These are phyloP conservation scores for Cydia fagiglandana DNA, from an alignment of 1,140 invertebrate genomes.

Conservation along the genomic window DNA sequence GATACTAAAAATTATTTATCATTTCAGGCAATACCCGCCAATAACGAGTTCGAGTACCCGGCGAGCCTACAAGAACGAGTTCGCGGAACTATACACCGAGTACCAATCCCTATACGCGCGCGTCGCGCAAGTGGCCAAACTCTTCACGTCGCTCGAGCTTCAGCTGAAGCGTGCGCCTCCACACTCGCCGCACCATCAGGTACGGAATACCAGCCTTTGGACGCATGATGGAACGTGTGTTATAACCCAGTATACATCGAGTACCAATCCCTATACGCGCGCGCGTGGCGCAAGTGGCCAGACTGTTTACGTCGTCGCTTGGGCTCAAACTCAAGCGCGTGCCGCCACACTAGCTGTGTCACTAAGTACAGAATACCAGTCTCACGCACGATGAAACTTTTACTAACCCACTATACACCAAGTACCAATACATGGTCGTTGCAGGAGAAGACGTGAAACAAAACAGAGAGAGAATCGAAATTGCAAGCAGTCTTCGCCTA, in stretches of 20 bases:
- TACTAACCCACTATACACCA: too few relatives aligned
- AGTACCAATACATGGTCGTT: too few relatives aligned
- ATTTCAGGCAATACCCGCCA: slow-evolving; percentile 86
- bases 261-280: slow-evolving; percentile 81
- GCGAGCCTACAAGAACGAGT: slow-evolving; percentile 92
- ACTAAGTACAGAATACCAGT: slow-evolving; percentile 67
- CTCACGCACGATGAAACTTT: too few relatives aligned
- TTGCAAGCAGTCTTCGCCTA: too few relatives aligned
- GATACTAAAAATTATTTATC: neutral
- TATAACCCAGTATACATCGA: too few relatives aligned
- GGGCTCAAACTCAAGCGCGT: slow-evolving; percentile 83
- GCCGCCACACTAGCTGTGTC: slow-evolving; percentile 69
- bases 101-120: slow-evolving; percentile 87
- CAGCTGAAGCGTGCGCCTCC: slow-evolving; percentile 80
- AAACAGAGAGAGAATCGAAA: too few relatives aligned
- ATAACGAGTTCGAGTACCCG: slow-evolving; percentile 88
- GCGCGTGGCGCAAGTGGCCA: slow-evolving; percentile 87
- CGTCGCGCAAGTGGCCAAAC: slow-evolving; percentile 87
- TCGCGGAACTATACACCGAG: slow-evolving; percentile 91
- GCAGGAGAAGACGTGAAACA: too few relatives aligned
- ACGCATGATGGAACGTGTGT: too few relatives aligned
- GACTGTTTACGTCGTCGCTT: slow-evolving; percentile 87
- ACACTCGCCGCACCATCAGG: slow-evolving; percentile 77
- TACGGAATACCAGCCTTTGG: slow-evolving; percentile 41
- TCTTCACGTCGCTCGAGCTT: slow-evolving; percentile 87